These are phyloP conservation scores for Diplazon laetatorius DNA, from an alignment of 2,888 invertebrate genomes.

Conservation along the genomic window DNA sequence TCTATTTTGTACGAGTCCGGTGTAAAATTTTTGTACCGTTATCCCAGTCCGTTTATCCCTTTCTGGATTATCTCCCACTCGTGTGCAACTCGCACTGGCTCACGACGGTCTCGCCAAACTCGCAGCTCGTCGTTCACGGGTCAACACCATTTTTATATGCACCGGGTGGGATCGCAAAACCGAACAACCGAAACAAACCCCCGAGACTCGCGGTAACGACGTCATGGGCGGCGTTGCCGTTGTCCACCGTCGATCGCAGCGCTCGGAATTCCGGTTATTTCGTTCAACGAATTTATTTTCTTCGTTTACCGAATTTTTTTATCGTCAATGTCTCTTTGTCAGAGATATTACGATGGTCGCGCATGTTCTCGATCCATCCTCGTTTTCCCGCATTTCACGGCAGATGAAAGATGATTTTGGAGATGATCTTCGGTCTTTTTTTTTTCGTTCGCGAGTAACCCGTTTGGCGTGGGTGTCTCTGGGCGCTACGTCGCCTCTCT, in stretches of 20 bases:
- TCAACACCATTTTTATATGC: constrained; percentile 5
- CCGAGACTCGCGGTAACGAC: constrained; percentile 33
- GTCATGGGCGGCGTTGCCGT: constrained; percentile 48
- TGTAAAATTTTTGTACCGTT: not conserved
- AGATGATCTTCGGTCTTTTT: constrained; percentile 1
- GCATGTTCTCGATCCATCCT: not conserved
- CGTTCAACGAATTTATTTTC: constrained; percentile 3
- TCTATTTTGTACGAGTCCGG: not conserved
- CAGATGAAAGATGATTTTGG: too few species aligned
- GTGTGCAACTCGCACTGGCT: constrained; percentile 7
- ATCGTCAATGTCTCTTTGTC: too few species aligned
- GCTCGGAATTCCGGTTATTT: not conserved
- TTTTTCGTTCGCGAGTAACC: not conserved
- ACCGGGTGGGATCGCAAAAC: constrained; percentile 18
- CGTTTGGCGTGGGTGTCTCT: constrained; percentile 17
- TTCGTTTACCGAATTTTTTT: not conserved
- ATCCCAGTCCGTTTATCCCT: not conserved
- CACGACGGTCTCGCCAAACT: constrained; percentile 11
- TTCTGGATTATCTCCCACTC: constrained; percentile 23
- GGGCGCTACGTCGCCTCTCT: not conserved
- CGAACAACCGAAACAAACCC: constrained; percentile 10
- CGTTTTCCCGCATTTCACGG: too few species aligned
- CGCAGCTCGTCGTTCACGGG: constrained; percentile 9
- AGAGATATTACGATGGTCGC: too few species aligned
- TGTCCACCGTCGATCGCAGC: constrained; percentile 17